These are phyloP conservation scores for Cuculus canorus DNA, from an alignment of 2,797 vertebrate species.

Conservation along the genomic window DNA sequence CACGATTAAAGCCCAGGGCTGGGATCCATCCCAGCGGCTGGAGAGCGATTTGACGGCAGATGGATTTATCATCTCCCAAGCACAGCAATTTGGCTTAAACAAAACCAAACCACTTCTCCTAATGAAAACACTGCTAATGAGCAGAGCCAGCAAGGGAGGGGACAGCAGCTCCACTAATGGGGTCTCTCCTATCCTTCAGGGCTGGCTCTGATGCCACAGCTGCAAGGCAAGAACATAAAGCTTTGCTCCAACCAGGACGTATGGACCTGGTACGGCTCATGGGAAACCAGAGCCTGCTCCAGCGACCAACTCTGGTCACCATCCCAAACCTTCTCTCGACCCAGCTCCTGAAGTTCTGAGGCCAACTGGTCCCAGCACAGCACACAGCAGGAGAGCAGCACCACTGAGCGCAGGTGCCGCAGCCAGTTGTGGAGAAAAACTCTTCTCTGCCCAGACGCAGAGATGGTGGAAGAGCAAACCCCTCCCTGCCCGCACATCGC, in stretches of 20 bases:
- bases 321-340: neutral
- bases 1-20: slow-evolving; percentile 14
- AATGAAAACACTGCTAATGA: slow-evolving; percentile 69
- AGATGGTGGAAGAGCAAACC: neutral
- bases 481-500: neutral
- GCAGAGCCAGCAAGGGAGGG: neutral
- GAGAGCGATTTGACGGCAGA: slow-evolving; percentile 60
- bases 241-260: neutral
- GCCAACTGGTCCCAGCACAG: neutral
- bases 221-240: neutral
- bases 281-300: neutral
- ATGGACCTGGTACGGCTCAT: rapidly evolving
- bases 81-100: slow-evolving; percentile 66
- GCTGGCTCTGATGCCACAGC: neutral
- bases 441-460: neutral
- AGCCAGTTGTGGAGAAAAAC: rapidly evolving
- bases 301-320: neutral
- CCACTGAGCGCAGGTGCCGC: rapidly evolving
- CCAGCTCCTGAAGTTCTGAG: neutral
- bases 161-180: neutral
- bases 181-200: neutral
- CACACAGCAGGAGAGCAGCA: neutral
- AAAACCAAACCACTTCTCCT: slow-evolving; percentile 64
- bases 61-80: slow-evolving; percentile 69
- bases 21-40: neutral